Evolutionary conservation across 2,113 vertebrate genomes (phyloP).

Genomic region (Brachypteracias leptosomus): DNA sequence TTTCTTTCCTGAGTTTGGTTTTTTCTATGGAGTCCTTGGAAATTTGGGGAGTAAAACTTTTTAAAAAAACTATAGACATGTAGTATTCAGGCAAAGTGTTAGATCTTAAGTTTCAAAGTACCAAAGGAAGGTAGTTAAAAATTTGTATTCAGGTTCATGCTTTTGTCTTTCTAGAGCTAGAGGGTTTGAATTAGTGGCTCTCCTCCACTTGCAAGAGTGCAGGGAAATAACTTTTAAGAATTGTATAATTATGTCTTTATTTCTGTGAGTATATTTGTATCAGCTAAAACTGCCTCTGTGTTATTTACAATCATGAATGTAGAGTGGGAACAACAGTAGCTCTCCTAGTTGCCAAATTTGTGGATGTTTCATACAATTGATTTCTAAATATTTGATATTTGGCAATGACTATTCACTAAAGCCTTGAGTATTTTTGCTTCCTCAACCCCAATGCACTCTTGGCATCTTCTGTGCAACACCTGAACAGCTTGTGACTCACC

Average conservation of each 20-base stretch:
- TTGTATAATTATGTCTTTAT: background rate
- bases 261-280: background rate
- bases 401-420: background rate
- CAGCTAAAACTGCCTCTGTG: background rate
- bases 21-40: background rate
- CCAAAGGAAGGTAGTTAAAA: background rate
- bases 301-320: background rate
- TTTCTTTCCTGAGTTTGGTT: background rate
- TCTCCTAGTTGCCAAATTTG: background rate
- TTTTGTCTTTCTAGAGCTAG: background rate
- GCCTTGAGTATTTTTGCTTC: background rate
- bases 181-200: background rate
- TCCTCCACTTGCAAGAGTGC: background rate
- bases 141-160: background rate
- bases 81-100: background rate
- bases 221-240: background rate
- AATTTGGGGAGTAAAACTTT: background rate
- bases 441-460: background rate
- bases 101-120: background rate
- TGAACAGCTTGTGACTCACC: slow-evolving; percentile 63
- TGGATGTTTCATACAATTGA: background rate
- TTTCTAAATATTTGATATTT: background rate
- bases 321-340: background rate
- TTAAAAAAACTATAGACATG: background rate
- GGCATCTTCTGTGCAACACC: background rate